Base-by-base conservation (phyloP, 2,113 vertebrate genomes). In the Rhinichthys klamathensis region DNA sequence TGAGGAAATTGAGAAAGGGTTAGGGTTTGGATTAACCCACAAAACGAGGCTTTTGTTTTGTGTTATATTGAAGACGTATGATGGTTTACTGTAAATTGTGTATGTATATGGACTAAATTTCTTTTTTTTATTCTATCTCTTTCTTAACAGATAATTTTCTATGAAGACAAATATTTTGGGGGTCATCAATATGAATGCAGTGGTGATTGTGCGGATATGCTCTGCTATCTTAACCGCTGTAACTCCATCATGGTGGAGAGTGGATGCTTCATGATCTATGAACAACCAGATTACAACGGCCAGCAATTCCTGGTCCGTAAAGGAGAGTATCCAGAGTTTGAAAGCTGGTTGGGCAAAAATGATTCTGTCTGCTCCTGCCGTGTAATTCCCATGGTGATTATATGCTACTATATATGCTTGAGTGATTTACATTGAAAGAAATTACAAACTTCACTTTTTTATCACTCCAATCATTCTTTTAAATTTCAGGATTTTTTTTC, bases 251-350 rank as follows among this genome's bases (percentile, higher is more conserved):
- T 88, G 75, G 94, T 95, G 91, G 92, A 94, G 85, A 93, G 90
- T 13, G 94, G 94, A 85, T 93, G 92, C 89, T 95, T 94, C 89
- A 94, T 95, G 93, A 91, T 95, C 84, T 94, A 94, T 18, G 92
- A 94, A 46, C 84, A 89, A 13, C 67, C 89, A 41, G 84, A 92
- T 86, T 93, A 87, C 88, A 72, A 6, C 3, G 93, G 93, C 1
- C 87, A 90, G 79, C 93, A 93, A 88, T 94, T 89, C 87, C 91
- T 88, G 80, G 82, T 94, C 85, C 85, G 46, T 27, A 90, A 23
- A 63, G 92, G 93, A 27, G 89, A 94, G 5, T 94, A 92, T 63
- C 88, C 91, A 0, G 90, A 93, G 61, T 88, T 87, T 35, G 80
- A 89, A 5, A 83, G 89, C 75, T 92, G 93, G 91, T 83, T 74